phyloP scores from a whole-genome alignment of 1,140 invertebrate species.

The Drosophila santomea region DNA sequence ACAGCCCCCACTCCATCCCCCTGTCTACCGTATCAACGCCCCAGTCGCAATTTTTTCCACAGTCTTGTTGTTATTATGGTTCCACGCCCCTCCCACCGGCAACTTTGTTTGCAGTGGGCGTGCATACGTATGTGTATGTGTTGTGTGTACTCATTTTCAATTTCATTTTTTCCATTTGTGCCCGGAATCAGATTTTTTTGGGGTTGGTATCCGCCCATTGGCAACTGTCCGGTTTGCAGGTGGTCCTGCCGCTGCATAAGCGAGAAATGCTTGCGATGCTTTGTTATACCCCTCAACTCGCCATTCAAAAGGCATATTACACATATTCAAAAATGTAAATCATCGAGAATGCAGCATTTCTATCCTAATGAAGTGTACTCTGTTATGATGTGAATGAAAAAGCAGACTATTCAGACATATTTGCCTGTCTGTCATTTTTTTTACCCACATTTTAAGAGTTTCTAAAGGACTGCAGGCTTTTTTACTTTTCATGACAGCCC shows the following conservation, averaged over 20 bases:
- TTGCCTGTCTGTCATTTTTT: background rate
- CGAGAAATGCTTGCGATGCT: slow-evolving; percentile 55
- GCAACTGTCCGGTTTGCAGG: slow-evolving; percentile 80
- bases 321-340: background rate
- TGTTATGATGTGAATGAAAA: background rate
- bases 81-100: slow-evolving; percentile 4
- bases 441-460: no score
- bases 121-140: slow-evolving; percentile 34
- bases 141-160: slow-evolving; percentile 36
- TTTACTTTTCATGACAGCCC: no score
- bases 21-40: background rate
- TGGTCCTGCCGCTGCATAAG: slow-evolving; percentile 66
- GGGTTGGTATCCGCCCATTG: slow-evolving; percentile 76
- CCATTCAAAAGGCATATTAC: no score
- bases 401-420: background rate
- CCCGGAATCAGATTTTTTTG: slow-evolving; percentile 47
- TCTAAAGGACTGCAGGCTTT: no score
- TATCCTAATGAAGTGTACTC: background rate
- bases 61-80: slow-evolving; percentile 38
- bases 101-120: slow-evolving; percentile 76
- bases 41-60: slow-evolving; percentile 49
- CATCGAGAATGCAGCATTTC: background rate
- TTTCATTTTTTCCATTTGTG: slow-evolving; percentile 33
- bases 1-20: slow-evolving; percentile 20
- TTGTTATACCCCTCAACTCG: slow-evolving; percentile 9